Percentiles rank a stretch among this genome's conserved stretches.
Evolutionary conservation across 2,797 vertebrate genomes (phyloP).

Genomic region (Centropyge bicolor): DNA sequence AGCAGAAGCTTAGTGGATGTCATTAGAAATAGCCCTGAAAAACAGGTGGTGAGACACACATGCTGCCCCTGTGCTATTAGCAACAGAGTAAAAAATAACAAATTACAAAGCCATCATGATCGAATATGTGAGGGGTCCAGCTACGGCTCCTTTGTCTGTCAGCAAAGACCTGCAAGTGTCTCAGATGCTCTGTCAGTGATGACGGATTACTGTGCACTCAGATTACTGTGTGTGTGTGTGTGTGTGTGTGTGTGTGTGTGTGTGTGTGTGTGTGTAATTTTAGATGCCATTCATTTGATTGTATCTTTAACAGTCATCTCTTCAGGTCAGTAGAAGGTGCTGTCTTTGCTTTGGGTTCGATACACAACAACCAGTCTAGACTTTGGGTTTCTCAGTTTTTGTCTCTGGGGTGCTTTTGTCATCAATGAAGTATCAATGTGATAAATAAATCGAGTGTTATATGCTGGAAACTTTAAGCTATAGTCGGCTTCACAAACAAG

Average conservation of each 20-base stretch:
- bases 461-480: neutral
- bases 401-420: neutral
- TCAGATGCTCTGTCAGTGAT: neutral
- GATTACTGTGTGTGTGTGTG: neutral
- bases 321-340: slow-evolving; percentile 26
- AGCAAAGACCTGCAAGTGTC: slow-evolving; percentile 7
- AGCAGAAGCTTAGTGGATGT: slow-evolving; percentile 59
- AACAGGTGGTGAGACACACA: slow-evolving; percentile 75
- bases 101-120: slow-evolving; percentile 34
- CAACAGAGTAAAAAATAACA: slow-evolving; percentile 71
- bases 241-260: too few species aligned
- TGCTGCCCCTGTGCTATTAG: slow-evolving; percentile 57
- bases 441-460: neutral
- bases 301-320: neutral
- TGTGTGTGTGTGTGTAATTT: slow-evolving; percentile 2
- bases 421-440: neutral
- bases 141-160: slow-evolving; percentile 25
- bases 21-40: slow-evolving; percentile 74
- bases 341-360: slow-evolving; percentile 19
- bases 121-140: slow-evolving; percentile 25
- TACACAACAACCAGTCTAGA: neutral
- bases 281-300: neutral
- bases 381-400: neutral
- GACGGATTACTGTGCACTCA: neutral
- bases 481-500: neutral